Evolutionary conservation across 2,888 invertebrate genomes (phyloP).

Genomic region (Crocallis elinguaria): DNA sequence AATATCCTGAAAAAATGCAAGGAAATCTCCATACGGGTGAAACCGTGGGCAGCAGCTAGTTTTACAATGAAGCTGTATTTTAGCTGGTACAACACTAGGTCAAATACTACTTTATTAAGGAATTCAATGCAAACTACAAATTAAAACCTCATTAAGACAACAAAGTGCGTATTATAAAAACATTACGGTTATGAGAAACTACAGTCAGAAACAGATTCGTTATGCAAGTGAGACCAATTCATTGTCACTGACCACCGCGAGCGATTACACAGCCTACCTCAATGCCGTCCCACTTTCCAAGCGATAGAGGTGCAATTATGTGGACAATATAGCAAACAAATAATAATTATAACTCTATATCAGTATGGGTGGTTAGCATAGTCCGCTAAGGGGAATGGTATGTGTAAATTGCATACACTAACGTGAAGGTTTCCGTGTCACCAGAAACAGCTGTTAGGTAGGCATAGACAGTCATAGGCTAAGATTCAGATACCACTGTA

Average conservation of each 20-base stretch:
- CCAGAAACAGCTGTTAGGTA: no score
- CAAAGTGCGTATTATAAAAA: constrained; percentile 14
- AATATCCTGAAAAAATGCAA: no score
- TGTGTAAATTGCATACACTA: background rate
- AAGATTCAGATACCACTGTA: no score
- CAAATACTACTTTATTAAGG: background rate
- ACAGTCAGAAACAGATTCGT: constrained; percentile 32
- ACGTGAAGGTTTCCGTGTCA: no score
- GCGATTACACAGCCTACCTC: constrained; percentile 71
- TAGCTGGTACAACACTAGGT: background rate
- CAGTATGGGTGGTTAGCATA: constrained; percentile 10
- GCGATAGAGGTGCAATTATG: constrained; percentile 67
- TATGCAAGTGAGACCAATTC: constrained; percentile 77
- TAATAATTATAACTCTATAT: constrained; percentile 66
- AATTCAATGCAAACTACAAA: background rate
- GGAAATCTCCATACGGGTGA: no score
- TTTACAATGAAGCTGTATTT: no score
- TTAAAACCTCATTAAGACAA: constrained; percentile 1
- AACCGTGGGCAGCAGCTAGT: no score
- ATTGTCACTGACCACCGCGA: constrained; percentile 78
- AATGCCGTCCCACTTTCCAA: constrained; percentile 83
- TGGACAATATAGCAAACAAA: constrained; percentile 63
- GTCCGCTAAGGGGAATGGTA: background rate
- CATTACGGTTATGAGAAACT: constrained; percentile 26
- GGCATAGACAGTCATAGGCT: no score